Evolutionary conservation across 2,888 invertebrate genomes (phyloP), one percentile per base, ranked within the genome.

Genomic region (Atherix ibis): DNA sequence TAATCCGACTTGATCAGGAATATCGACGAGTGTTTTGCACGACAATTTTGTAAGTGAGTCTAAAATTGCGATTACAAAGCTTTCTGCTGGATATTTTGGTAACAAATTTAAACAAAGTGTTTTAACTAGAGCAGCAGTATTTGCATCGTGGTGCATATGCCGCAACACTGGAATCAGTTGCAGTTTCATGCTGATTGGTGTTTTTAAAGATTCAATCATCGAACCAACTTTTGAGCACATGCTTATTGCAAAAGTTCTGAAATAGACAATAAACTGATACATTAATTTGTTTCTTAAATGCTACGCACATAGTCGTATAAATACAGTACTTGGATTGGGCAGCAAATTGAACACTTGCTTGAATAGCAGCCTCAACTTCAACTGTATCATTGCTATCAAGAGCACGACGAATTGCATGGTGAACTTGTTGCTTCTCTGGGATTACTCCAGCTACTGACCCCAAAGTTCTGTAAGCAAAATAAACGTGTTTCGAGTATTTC

Each of bases 301-400:
- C n/a, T n/a, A n/a, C n/a, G n/a, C n/a, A n/a, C n/a, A n/a, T n/a
- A n/a, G n/a, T n/a, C n/a, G n/a, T n/a, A n/a, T n/a, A n/a, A n/a
- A n/a, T n/a, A 26, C n/a, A 65, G 61, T 65, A 82, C 81, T 83
- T 85, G 1, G 94, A 95, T 56, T 89, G 84, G 12, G 85, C 84
- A 17, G 94, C 91, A 70, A 95, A 95, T 63, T 84, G 81, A 36
- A 82, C 80, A 29, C 94, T 88, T 18, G 94, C 94, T 67, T 82
- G 87, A 43, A 95, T 89, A 9, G 95, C 92, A 29, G 94, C 94
- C 56, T 91, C 84, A 18, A 95, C 88, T 64, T 97, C 97, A 1
- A 91, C 88, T 43, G 83, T 78, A 56, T 97, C 91, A 58, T 89
- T 85, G 27, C 95, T 94, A 57, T 95, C 92, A 10, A 95, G 63